Evolutionary conservation across 1,140 invertebrate genomes (phyloP).

Genomic region (Galleria mellonella): DNA sequence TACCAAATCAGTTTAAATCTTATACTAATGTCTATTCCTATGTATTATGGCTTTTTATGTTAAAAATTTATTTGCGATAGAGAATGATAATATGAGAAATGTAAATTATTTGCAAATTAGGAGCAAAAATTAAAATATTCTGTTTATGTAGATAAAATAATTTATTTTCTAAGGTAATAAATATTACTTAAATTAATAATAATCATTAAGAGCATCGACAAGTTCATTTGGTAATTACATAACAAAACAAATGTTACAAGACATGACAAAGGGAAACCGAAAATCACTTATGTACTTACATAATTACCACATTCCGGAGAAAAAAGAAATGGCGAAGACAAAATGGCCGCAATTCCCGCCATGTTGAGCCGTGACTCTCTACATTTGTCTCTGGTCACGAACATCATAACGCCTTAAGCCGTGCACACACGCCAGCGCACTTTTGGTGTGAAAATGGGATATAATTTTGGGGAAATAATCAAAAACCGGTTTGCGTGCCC

Average conservation of each 20-base stretch:
- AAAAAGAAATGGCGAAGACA: constrained; percentile 13
- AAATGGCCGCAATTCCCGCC: constrained; percentile 11
- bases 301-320: not conserved
- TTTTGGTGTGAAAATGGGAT: constrained; percentile 66
- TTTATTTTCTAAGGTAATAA: no score
- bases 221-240: constrained; percentile 3
- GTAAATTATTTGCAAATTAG: no score
- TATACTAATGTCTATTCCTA: no score
- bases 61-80: no score
- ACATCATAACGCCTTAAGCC: constrained; percentile 30
- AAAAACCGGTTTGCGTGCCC: constrained; percentile 66
- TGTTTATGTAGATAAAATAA: no score
- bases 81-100: no score
- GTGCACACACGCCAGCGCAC: constrained; percentile 31
- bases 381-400: constrained; percentile 50
- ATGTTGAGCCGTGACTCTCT: constrained; percentile 17
- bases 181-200: no score
- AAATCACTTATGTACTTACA: not conserved
- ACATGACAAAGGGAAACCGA: no score
- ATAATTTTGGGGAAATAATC: constrained; percentile 71
- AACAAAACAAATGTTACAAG: constrained; percentile 4
- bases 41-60: no score
- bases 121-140: no score
- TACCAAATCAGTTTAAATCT: no score
- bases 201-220: no score